Conservation (phyloP, 2,797 vertebrate species). For the Malacoctenus gilli region DNA sequence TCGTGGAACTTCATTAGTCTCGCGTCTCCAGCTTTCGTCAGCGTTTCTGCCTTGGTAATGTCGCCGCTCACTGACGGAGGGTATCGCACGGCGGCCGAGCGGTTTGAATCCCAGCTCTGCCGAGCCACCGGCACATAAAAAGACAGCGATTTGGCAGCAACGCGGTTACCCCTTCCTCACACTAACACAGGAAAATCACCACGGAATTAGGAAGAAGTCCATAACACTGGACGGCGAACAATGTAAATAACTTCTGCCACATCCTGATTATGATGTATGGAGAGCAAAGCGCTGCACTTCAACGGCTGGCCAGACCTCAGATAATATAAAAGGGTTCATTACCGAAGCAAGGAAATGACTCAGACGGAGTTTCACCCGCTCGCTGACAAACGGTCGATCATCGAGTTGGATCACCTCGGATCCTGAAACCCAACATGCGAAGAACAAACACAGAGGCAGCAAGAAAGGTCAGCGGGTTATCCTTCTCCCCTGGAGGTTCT, state of each 20-base stretch:
- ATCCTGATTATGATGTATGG: slow-evolving; percentile 76
- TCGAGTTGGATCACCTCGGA: slow-evolving; percentile 54
- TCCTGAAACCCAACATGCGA: slow-evolving; percentile 49
- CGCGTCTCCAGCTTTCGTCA: slow-evolving; percentile 28
- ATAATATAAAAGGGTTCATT: slow-evolving; percentile 59
- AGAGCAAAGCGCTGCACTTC: slow-evolving; percentile 49
- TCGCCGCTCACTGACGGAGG: slow-evolving; percentile 51
- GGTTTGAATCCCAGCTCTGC: slow-evolving; percentile 19
- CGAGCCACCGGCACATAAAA: slow-evolving; percentile 43
- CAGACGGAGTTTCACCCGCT: slow-evolving; percentile 37
- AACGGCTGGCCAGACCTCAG: slow-evolving; percentile 58
- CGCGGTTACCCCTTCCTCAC: slow-evolving; percentile 40
- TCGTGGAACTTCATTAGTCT: slow-evolving; percentile 30
- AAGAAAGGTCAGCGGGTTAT: slow-evolving; percentile 60
- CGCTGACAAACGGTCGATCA: slow-evolving; percentile 51
- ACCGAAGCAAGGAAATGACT: slow-evolving; percentile 62
- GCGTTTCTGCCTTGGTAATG: slow-evolving; percentile 40
- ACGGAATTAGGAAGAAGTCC: slow-evolving; percentile 51
- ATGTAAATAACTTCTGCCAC: slow-evolving; percentile 69
- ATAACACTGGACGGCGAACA: slow-evolving; percentile 58
- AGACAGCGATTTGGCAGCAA: slow-evolving; percentile 32
- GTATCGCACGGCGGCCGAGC: slow-evolving; percentile 39
- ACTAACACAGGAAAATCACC: slow-evolving; percentile 47
- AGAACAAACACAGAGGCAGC: slow-evolving; percentile 59
- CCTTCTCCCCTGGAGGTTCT: slow-evolving; percentile 56